Conservation (phyloP, 2,888 invertebrate species). For the Sympetrum striolatum region DNA sequence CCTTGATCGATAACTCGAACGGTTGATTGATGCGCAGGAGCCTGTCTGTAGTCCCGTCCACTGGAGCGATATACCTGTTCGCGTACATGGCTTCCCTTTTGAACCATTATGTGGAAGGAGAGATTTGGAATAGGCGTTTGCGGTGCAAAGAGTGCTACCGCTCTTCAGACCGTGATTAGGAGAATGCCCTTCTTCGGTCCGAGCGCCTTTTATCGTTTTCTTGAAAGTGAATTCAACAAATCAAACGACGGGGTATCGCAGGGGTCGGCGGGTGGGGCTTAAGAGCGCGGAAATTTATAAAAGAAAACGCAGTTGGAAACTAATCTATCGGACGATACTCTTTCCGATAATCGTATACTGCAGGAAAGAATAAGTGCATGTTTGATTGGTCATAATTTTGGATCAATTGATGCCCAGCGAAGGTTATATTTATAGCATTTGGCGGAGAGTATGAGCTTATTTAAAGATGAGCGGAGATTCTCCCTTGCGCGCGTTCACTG, state of each 20-base stretch:
- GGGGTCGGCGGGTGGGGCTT: neutral
- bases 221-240: neutral
- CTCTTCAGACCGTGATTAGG: neutral
- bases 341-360: no score
- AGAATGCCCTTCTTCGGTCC: neutral
- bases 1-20: constrained; percentile 31
- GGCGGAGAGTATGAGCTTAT: no score
- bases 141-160: neutral
- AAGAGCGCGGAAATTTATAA: no score
- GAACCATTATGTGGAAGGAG: neutral
- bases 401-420: no score
- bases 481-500: no score
- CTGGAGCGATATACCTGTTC: neutral
- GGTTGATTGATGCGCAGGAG: constrained; percentile 25
- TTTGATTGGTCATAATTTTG: no score
- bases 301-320: no score
- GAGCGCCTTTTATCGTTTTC: neutral
- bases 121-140: neutral
- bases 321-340: no score
- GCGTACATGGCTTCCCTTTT: neutral
- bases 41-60: neutral
- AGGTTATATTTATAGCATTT: no score
- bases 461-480: no score
- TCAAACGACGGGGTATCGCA: neutral
- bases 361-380: no score